These are phyloP conservation scores for Oeneis ivallda DNA, from an alignment of 2,888 invertebrate genomes.

Conservation along the genomic window DNA sequence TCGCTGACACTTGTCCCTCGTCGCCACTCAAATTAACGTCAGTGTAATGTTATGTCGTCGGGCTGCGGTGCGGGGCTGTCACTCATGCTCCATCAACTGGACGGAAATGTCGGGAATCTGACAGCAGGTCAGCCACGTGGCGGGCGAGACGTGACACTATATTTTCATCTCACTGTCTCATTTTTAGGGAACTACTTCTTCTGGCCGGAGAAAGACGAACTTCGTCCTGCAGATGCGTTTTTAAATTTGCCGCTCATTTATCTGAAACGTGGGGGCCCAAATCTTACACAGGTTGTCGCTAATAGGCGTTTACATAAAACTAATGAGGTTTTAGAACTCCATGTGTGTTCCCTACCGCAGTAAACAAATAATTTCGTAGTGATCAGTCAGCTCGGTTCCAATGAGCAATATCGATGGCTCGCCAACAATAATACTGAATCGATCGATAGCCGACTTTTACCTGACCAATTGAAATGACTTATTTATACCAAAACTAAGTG, in stretches of 20 bases:
- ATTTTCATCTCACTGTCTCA: constrained; percentile 72
- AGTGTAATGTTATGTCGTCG: constrained; percentile 73
- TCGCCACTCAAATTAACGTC: constrained; percentile 75
- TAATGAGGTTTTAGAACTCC: constrained; percentile 68
- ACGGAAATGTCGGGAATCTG: constrained; percentile 75
- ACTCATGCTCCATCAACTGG: constrained; percentile 82
- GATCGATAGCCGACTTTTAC: constrained; percentile 54
- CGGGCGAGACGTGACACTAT: constrained; percentile 71
- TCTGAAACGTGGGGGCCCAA: constrained; percentile 66
- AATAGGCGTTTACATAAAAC: constrained; percentile 77
- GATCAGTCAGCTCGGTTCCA: constrained; percentile 57
- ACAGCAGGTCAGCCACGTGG: constrained; percentile 78
- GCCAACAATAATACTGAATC: constrained; percentile 71
- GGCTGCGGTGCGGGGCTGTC: constrained; percentile 66
- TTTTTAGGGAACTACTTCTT: constrained; percentile 62
- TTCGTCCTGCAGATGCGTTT: constrained; percentile 53
- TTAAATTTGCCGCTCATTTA: constrained; percentile 61
- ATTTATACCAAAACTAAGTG: constrained; percentile 71
- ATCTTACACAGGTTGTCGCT: constrained; percentile 78
- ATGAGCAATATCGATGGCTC: constrained; percentile 55
- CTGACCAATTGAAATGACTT: constrained; percentile 59
- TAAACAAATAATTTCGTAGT: constrained; percentile 67
- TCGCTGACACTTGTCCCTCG: constrained; percentile 61
- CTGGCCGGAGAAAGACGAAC: constrained; percentile 72
- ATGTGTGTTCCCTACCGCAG: constrained; percentile 69